These are phyloP conservation scores for Drosophila multiciliata DNA, from an alignment of 2,888 invertebrate genomes.

Conservation along the genomic window DNA sequence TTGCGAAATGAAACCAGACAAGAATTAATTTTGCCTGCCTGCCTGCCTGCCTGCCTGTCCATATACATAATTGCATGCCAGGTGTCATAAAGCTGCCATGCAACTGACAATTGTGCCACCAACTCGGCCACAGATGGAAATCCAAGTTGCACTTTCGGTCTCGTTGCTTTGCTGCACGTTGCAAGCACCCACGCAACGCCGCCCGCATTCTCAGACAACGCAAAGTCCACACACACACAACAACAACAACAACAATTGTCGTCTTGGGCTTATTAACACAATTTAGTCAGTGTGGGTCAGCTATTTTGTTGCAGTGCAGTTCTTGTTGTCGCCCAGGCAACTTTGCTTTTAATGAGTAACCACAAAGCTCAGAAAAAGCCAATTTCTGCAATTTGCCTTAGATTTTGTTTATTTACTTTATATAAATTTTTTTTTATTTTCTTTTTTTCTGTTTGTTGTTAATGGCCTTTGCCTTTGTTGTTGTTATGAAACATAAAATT, in stretches of 20 bases:
- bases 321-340: conserved; percentile 36
- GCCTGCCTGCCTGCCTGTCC: conserved; percentile 19
- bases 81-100: conserved; percentile 70
- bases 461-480: conserved; percentile 20
- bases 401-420: conserved; percentile 3
- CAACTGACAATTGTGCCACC: conserved; percentile 48
- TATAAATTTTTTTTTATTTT: not conserved
- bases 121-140: conserved; percentile 20
- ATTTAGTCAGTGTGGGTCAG: conserved; percentile 43
- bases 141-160: conserved; percentile 48
- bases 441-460: not conserved
- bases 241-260: not conserved
- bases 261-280: conserved; percentile 46
- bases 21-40: conserved; percentile 33
- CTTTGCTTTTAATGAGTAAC: conserved; percentile 58
- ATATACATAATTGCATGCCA: conserved; percentile 59
- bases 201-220: conserved; percentile 67
- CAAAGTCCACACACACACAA: conserved; percentile 25
- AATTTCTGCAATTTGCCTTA: conserved; percentile 27
- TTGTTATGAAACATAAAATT: conserved; percentile 59
- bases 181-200: conserved; percentile 50
- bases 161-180: conserved; percentile 15
- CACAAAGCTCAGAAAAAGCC: conserved; percentile 39
- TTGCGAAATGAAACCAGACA: conserved; percentile 37
- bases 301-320: conserved; percentile 21